Evolutionary conservation across 2,113 vertebrate species (phyloP).

Genomic region (Ranitomeya variabilis): DNA sequence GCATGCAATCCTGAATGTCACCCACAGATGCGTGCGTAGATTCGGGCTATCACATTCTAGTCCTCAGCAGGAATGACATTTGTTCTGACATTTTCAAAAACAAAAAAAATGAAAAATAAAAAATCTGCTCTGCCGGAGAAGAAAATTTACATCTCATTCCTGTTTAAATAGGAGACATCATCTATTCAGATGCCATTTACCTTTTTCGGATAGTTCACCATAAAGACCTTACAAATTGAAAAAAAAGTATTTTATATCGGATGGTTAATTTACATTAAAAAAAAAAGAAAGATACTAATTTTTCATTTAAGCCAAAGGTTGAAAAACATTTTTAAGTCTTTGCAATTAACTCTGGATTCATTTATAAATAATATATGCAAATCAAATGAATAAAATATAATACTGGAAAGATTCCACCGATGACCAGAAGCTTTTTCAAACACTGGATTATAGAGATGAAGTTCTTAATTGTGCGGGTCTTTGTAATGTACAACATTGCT

Average conservation of each 20-base stretch:
- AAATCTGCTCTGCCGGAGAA: conserved; percentile 32
- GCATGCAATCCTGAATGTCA: conserved; percentile 54
- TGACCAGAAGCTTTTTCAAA: conserved; percentile 23
- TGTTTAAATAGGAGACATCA: conserved; percentile 55
- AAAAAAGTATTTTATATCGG: not conserved
- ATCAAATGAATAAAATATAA: conserved; percentile 48
- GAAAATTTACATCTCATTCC: conserved; percentile 51
- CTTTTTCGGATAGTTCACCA: conserved; percentile 42
- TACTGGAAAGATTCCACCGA: not conserved
- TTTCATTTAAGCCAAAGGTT: conserved; percentile 38
- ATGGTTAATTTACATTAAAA: conserved; percentile 34
- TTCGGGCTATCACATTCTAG: conserved; percentile 47
- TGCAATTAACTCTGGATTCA: conserved; percentile 25
- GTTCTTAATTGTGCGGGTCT: conserved; percentile 1
- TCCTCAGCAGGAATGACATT: conserved; percentile 57
- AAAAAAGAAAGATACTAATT: conserved; percentile 19
- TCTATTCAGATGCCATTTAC: conserved; percentile 54
- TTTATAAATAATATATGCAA: conserved; percentile 36
- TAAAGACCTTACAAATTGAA: conserved; percentile 28
- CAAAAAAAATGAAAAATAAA: conserved; percentile 27
- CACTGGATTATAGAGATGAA: not conserved
- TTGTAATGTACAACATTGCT: not conserved
- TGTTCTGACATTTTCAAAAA: conserved; percentile 57
- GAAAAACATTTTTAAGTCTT: not conserved
- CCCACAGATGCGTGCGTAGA: conserved; percentile 52